A percentile compares a stretch with the other conserved stretches of the same genome.
Evolutionary conservation across 2,113 vertebrate genomes (phyloP).

Genomic region (Rattus norvegicus): DNA sequence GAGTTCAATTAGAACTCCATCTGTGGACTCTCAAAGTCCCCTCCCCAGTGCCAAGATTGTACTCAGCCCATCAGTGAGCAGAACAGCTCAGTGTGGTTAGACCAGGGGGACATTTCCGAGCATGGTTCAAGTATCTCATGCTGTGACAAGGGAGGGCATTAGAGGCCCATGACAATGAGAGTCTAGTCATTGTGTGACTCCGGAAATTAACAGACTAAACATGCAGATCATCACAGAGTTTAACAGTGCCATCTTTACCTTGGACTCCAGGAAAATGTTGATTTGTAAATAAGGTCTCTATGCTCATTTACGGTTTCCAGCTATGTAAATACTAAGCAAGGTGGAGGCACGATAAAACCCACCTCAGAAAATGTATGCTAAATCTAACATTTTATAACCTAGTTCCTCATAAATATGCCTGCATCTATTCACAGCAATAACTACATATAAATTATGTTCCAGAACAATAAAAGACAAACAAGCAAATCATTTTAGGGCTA

Average conservation of each 20-base stretch:
- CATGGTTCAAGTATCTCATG: not conserved
- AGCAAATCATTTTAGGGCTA: constrained; percentile 43
- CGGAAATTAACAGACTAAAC: not conserved
- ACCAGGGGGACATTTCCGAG: not conserved
- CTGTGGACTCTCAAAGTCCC: not conserved
- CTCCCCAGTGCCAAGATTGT: not conserved
- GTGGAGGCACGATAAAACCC: constrained; percentile 40
- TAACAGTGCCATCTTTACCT: not conserved
- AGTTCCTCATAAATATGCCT: constrained; percentile 52
- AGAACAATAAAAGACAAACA: not conserved
- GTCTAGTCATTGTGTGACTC: not conserved
- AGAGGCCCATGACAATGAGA: not conserved
- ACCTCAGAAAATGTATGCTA: constrained; percentile 65
- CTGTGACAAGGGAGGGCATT: not conserved
- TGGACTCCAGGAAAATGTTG: not conserved
- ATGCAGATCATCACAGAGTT: not conserved
- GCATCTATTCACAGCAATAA: constrained; percentile 43
- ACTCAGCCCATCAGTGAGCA: accelerated
- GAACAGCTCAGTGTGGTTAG: not conserved
- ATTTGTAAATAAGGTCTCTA: constrained; percentile 48
- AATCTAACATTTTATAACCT: constrained; percentile 65
- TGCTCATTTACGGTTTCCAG: constrained; percentile 70
- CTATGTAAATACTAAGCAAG: constrained; percentile 62
- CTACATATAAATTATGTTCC: constrained; percentile 62
- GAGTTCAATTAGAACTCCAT: not conserved